A percentile compares a stretch with the other conserved stretches of the same genome.
Conservation (phyloP, 1,140 invertebrate species). For the Euschistus heros region DNA sequence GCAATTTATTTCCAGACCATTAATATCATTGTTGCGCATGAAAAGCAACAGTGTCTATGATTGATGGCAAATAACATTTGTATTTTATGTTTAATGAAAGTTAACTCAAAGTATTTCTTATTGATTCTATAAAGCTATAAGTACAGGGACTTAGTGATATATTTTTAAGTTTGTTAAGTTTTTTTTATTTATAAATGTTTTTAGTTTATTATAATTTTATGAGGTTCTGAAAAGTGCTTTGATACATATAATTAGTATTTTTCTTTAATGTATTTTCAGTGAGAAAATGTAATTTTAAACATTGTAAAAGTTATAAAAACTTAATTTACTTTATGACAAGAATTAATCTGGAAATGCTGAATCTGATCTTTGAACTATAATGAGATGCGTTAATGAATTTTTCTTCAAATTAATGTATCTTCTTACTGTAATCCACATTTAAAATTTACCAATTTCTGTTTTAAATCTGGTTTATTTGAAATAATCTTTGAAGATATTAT, state of each 20-base stretch:
- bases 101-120: neutral
- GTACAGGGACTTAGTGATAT: slow-evolving; percentile 16
- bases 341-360: too few relatives aligned
- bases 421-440: too few relatives aligned
- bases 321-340: neutral
- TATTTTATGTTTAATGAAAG: neutral
- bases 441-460: too few relatives aligned
- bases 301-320: neutral
- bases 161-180: neutral
- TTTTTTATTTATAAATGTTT: neutral
- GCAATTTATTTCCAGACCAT: slow-evolving; percentile 6
- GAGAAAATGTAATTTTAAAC: neutral
- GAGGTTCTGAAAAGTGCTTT: too few relatives aligned
- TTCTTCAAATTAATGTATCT: too few relatives aligned
- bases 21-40: slow-evolving; percentile 15
- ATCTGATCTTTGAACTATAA: too few relatives aligned
- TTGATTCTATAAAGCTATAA: neutral
- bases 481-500: too few relatives aligned
- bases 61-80: slow-evolving; percentile 4
- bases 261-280: neutral
- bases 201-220: neutral
- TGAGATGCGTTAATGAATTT: too few relatives aligned
- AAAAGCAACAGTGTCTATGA: slow-evolving; percentile 13
- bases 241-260: neutral
- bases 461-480: too few relatives aligned